Base-by-base conservation (phyloP, 1,140 invertebrate species). In the Drosophila jambulina region DNA sequence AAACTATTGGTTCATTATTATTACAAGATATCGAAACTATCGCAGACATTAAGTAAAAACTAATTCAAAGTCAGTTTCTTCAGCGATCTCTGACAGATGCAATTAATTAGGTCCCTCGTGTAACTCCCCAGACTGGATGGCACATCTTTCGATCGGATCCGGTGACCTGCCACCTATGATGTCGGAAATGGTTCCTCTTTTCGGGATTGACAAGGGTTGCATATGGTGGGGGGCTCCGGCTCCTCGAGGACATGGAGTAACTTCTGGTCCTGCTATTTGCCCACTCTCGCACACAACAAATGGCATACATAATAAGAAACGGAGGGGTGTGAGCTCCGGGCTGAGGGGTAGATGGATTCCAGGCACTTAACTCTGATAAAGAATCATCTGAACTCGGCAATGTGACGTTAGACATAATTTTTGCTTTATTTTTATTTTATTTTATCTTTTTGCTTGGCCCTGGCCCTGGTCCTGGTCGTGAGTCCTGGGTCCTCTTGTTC, bases 391-490 rank as follows among this genome's bases (percentile, higher is more conserved):
- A 86, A 82, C 71, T 77, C 63, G 63, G 51, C 71, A 61, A 62
- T 77, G 60, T 78, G 82, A 85, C 75, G 67, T 80, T 87, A 80
- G 83, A 83, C 71, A 86, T 83, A 86, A 87, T 83, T 80, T 83
- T 65, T 60, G 56, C 60, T 57, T 72, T 72, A 62, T 71, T 78
- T 59, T 70, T 36, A 45, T 32, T 53, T 51, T 29, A 19, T 63
- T 67, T 68, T 69, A 46, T 74, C 21, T 38, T 36, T 45, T 38
- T 42, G 34, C 17, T 36, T 12, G 42, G 27, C 27, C n/a, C 27
- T 51, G 40, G 25, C 43, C 38, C 43, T 38, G 12, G 32, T 15
- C 32, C 32, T 59, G 27, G 45, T 13, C 56, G 25, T 43, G 42
- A 19, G 1, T 23, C 19, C 42, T 60, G 27, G 19, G 27, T 60